Conservation (phyloP, 2,797 vertebrate species). For the Adrianichthys oophorus region DNA sequence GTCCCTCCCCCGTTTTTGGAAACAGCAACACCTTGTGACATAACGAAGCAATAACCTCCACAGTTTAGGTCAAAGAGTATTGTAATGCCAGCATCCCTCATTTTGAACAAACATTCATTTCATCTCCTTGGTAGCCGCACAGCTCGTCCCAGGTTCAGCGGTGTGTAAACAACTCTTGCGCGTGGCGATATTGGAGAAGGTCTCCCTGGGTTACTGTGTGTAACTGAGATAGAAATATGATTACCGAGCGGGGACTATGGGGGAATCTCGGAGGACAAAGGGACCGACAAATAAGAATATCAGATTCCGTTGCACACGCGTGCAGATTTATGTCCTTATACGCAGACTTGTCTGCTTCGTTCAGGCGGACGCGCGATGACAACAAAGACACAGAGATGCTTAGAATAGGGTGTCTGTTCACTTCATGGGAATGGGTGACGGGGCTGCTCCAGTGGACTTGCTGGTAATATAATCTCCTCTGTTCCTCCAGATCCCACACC, state of each 20-base stretch:
- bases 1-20: constrained; percentile 40
- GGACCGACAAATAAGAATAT: constrained; percentile 72
- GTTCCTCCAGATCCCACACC: constrained; percentile 75
- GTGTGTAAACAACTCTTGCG: constrained; percentile 76
- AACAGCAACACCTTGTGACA: constrained; percentile 59
- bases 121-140: constrained; percentile 58
- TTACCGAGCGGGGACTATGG: constrained; percentile 69
- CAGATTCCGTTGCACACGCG: constrained; percentile 66
- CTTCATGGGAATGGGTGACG: constrained; percentile 64
- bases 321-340: constrained; percentile 59
- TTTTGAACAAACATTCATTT: constrained; percentile 76
- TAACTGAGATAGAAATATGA: constrained; percentile 76
- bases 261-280: constrained; percentile 68
- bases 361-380: constrained; percentile 16
- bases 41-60: constrained; percentile 73
- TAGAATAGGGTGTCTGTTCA: constrained; percentile 62
- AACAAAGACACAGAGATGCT: constrained; percentile 29
- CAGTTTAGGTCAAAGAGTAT: constrained; percentile 71
- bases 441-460: constrained; percentile 65
- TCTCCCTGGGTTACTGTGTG: constrained; percentile 66
- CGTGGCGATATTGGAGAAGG: constrained; percentile 71
- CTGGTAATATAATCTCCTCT: constrained; percentile 73
- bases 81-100: constrained; percentile 63
- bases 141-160: constrained; percentile 60
- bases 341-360: constrained; percentile 55